Evolutionary conservation across 2,888 invertebrate species (phyloP).

Genomic region (Scotopteryx bipunctaria): DNA sequence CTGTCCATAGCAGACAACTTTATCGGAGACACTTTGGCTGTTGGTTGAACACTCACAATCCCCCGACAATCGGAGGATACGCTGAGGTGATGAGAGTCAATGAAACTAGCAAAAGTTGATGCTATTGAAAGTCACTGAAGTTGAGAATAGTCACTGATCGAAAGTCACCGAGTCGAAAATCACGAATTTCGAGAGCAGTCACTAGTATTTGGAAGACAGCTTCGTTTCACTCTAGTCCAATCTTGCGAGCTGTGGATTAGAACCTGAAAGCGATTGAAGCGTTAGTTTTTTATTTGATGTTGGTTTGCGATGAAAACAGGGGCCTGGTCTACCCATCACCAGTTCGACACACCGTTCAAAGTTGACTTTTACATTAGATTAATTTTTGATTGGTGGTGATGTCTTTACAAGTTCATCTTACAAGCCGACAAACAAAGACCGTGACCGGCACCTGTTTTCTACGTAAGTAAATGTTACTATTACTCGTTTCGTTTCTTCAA

Average conservation of each 20-base stretch:
- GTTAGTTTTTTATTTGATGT: constrained; percentile 50
- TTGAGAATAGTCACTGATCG: not conserved
- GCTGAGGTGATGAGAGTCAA: not conserved
- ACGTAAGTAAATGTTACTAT: constrained; percentile 13
- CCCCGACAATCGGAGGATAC: constrained; percentile 66
- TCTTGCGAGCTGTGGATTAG: constrained; percentile 16
- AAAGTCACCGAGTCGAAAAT: not conserved
- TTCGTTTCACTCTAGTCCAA: constrained; percentile 4
- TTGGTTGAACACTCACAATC: constrained; percentile 55
- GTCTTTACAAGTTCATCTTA: too few relatives aligned
- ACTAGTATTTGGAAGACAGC: constrained; percentile 4
- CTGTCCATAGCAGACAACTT: constrained; percentile 85
- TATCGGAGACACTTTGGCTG: constrained; percentile 82
- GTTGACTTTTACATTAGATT: too few relatives aligned
- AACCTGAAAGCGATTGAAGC: constrained; percentile 59
- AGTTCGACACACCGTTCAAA: too few relatives aligned
- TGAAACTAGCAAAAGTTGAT: not conserved
- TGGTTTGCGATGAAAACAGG: constrained; percentile 15
- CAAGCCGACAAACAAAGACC: not conserved
- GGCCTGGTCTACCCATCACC: too few relatives aligned
- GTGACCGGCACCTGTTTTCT: constrained; percentile 39
- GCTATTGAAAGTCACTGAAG: not conserved
- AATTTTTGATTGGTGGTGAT: too few relatives aligned
- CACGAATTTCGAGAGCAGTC: too few relatives aligned
- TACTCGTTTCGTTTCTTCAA: constrained; percentile 20